Base-by-base conservation (phyloP, 2,113 vertebrate species). In the Pangasianodon gigas region DNA sequence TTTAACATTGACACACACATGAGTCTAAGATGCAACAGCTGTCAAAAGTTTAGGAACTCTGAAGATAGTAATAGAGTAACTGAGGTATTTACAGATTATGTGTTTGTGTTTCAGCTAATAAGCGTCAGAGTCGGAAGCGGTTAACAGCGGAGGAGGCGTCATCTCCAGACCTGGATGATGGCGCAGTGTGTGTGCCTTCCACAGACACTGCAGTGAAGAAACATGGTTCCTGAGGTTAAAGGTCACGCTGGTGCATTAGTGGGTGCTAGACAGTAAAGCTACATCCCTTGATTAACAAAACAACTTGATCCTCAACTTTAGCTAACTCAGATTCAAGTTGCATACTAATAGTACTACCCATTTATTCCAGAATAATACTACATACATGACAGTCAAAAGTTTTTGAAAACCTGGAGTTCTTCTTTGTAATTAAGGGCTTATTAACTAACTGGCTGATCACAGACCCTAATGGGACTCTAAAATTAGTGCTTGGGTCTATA, bases 141-240 rank as follows among this genome's bases (percentile, higher is more conserved):
- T 92, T 84, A 37, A 69, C 90, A 29, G 41, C 90, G 4, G 82
- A 77, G 19, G 29, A 21, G 54, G 75, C 41, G 54, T 77, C 82
- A 48, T 90, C 48, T 26, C 75, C 92, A 9, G 90, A 51, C 87
- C 84, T 86, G 6, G 90, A 89, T 67, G 93, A 84, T 77, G 89
- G 58, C 7, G 87, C 56, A 24, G 90, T 9, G 16, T n/a, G 6
- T 37, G 65, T 48, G 18, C 48, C 69, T 0, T 67, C 91, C 6
- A 82, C 92, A 14, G 88, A 85, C 84, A 90, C 87, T 18, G 69
- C 91, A 6, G 52, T 94, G 84, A 86, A 95, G 89, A 92, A 93
- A 60, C 92, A 80, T 88, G 90, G 94, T 54, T 91, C 94, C 89
- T 96, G 94, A 96, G 21, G 77, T 92, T 95, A 96, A 93, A 93